Evolutionary conservation across 2,113 vertebrate species (phyloP), one percentile per base, ranked within the genome.

Genomic region (Lates calcarifer): DNA sequence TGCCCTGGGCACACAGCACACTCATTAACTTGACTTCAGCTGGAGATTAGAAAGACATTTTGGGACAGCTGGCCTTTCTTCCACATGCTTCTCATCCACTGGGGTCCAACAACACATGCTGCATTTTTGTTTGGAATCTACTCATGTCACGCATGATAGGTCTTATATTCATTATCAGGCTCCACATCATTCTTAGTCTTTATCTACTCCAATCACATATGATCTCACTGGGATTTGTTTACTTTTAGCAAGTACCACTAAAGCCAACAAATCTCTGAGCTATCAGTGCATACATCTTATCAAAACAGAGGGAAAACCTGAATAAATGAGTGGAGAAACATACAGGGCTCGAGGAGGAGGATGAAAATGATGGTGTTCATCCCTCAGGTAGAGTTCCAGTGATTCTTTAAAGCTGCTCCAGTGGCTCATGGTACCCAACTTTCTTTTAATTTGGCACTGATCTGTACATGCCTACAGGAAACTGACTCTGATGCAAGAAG

Each of bases 21-120:
- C 87, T 90, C 87, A 91, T 90, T 91, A 92, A 87, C 84, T 77
- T 66, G 81, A 86, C 90, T 85, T 89, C 87, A 88, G 83, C 75
- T 80, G 82, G 81, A 93, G 91, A 92, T 94, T 91, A 87, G 87
- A 87, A 81, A 91, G 87, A 87, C 87, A 94, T 93, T 87, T 83
- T 62, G 68, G 76, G 84, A 91, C 93, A 93, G 90, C 93, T 94
- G 91, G 85, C 80, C 71, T 83, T 82, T 86, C 72, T 67, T 88
- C 74, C 63, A 79, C 87, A 90, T 73, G 81, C 91, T 83, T 82
- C 74, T 82, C 58, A 77, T 81, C 75, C 58, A 56, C 49, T 39
- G 79, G 81, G 66, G 76, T 85, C 75, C 47, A 63, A 58, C 74
- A 87, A 84, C 60, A 85, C 78, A 84, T 37, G 28, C 64, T 60